phyloP scores from a whole-genome alignment of 30 jellyfish, hydroid and myxozoan species.

The Catostylus mosaicus region DNA sequence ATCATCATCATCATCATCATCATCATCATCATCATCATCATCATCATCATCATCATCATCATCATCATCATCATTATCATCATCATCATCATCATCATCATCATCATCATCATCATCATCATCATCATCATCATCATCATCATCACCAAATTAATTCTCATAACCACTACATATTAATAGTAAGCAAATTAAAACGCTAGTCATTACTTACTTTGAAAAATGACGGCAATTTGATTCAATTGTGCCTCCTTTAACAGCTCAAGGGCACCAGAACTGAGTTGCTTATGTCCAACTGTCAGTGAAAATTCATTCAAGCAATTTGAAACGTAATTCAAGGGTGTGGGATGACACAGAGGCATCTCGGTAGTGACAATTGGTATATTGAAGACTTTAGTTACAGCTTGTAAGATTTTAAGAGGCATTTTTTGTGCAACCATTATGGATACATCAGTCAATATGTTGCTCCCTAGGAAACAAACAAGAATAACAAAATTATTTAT shows the following conservation, averaged over 20 bases:
- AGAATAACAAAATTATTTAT: background rate
- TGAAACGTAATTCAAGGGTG: background rate
- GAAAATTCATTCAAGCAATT: slow-evolving; percentile 15
- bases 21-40: background rate
- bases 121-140: background rate
- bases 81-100: background rate
- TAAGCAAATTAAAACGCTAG: no score
- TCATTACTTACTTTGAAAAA: slow-evolving; percentile 20
- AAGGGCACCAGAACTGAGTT: background rate
- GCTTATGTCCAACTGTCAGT: background rate
- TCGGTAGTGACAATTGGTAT: slow-evolving; percentile 23
- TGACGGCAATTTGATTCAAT: slow-evolving; percentile 10
- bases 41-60: background rate
- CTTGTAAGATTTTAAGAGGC: slow-evolving; percentile 4
- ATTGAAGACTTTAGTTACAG: background rate
- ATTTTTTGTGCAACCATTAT: background rate
- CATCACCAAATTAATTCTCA: background rate
- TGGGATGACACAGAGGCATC: background rate
- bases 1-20: background rate
- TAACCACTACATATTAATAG: background rate
- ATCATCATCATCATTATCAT: background rate
- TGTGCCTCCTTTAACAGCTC: background rate
- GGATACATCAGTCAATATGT: background rate
- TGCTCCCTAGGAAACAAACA: background rate
- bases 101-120: background rate